Percentiles rank a stretch among this genome's conserved stretches.
phyloP scores from a whole-genome alignment of 2,797 vertebrate genomes.

The Myripristis jacobus region DNA sequence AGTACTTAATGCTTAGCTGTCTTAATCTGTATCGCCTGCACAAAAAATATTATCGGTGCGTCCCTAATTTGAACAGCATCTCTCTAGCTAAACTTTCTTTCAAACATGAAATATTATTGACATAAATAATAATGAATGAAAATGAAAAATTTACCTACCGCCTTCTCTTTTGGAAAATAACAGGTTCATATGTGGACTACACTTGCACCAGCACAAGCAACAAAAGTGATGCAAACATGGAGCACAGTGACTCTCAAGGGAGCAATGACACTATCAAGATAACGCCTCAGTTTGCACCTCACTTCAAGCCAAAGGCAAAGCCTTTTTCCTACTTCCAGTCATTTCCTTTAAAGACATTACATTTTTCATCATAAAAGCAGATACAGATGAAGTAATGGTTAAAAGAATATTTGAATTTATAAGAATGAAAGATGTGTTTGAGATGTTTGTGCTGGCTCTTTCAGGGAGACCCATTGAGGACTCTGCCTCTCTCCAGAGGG shows the following conservation, averaged over 20 bases:
- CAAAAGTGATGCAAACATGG: conserved; percentile 93
- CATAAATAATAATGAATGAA: too few relatives aligned
- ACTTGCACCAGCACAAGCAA: conserved; percentile 94
- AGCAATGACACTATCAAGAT: conserved; percentile 99
- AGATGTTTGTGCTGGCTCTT: not conserved
- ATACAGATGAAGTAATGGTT: not conserved
- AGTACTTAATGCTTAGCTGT: too few relatives aligned
- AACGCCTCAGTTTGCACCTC: conserved; percentile 89
- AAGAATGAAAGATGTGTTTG: not conserved
- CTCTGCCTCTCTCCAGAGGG: conserved; percentile 93
- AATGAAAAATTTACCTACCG: not conserved
- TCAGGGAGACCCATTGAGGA: conserved; percentile 90
- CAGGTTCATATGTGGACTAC: conserved; percentile 93
- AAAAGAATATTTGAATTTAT: not conserved
- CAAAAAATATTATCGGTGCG: too few relatives aligned
- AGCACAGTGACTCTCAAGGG: conserved; percentile 90
- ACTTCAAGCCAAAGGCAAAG: conserved; percentile 87
- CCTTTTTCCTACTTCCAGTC: not conserved
- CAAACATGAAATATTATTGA: too few relatives aligned
- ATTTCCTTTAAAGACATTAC: not conserved
- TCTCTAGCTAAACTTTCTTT: too few relatives aligned
- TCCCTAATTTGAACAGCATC: too few relatives aligned
- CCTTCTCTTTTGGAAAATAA: not conserved
- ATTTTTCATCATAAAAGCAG: not conserved
- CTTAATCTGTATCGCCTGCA: too few relatives aligned